Evolutionary conservation across 2,888 invertebrate genomes (phyloP).

Genomic region (Acrocyrtus sp.): DNA sequence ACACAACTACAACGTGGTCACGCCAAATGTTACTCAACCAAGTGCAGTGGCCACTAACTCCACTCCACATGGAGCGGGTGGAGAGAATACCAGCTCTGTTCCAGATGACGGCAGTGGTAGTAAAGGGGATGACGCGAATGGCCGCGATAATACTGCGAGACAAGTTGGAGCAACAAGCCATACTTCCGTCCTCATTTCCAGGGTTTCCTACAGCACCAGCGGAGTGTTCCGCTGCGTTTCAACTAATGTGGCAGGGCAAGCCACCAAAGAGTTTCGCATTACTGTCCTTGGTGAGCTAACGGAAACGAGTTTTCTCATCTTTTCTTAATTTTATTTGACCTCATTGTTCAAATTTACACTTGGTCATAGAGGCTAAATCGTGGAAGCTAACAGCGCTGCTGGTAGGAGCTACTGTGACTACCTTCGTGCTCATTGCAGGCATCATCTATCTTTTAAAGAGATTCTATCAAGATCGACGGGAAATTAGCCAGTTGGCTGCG

Average conservation of each 20-base stretch:
- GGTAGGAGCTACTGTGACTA: conserved; percentile 9
- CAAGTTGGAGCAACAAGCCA: conserved; percentile 2
- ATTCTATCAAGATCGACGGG: conserved; percentile 32
- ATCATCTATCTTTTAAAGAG: conserved; percentile 22
- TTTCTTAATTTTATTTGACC: not conserved
- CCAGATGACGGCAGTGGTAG: not conserved
- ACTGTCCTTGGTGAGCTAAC: conserved; percentile 37
- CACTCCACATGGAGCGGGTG: not conserved
- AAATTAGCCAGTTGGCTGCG: conserved; percentile 32
- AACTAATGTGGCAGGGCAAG: conserved; percentile 33
- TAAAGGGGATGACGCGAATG: not conserved
- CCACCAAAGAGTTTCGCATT: conserved; percentile 31
- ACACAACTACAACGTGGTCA: conserved; percentile 26
- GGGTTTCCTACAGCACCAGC: conserved; percentile 41
- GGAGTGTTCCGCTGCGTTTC: conserved; percentile 39
- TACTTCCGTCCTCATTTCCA: conserved; percentile 13
- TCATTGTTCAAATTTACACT: not conserved
- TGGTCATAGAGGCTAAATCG: conserved; percentile 29
- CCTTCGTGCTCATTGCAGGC: conserved; percentile 16
- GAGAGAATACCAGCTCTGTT: not conserved
- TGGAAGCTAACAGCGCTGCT: conserved; percentile 18
- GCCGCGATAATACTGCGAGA: not conserved
- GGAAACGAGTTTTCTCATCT: not conserved
- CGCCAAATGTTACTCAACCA: conserved; percentile 8
- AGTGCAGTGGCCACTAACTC: not conserved